Evolutionary conservation across 2,888 invertebrate genomes (phyloP).

Genomic region (Campoplex nolae): DNA sequence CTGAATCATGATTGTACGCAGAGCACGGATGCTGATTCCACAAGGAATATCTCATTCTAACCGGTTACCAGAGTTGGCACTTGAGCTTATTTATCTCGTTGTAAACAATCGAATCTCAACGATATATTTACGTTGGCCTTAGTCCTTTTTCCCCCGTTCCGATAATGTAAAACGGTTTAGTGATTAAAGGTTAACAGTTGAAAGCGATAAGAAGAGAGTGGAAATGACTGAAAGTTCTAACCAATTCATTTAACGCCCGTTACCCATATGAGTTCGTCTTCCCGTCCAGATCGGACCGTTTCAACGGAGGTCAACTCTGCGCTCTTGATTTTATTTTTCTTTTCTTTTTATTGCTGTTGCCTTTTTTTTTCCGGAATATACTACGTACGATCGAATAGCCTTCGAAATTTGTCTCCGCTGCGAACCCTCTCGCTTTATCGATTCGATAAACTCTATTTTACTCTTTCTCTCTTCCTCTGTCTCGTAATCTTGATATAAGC

Average conservation of each 20-base stretch:
- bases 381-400: slow-evolving; percentile 60
- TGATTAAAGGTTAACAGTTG: slow-evolving; percentile 78
- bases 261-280: slow-evolving; percentile 59
- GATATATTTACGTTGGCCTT: slow-evolving; percentile 75
- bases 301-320: slow-evolving; percentile 52
- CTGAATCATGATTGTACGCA: not conserved
- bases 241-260: slow-evolving; percentile 74
- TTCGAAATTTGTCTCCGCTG: slow-evolving; percentile 57
- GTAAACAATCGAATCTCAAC: slow-evolving; percentile 74
- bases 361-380: slow-evolving; percentile 61
- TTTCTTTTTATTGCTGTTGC: slow-evolving; percentile 13
- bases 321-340: slow-evolving; percentile 3
- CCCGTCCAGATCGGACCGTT: slow-evolving; percentile 50
- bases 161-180: slow-evolving; percentile 73
- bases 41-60: slow-evolving; percentile 34
- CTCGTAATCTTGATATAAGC: not conserved
- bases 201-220: slow-evolving; percentile 74
- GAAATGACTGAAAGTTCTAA: slow-evolving; percentile 71
- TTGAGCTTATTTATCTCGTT: slow-evolving; percentile 58
- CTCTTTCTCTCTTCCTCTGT: slow-evolving; percentile 10
- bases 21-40: not conserved
- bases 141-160: slow-evolving; percentile 69
- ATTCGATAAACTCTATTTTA: slow-evolving; percentile 61
- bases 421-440: slow-evolving; percentile 39
- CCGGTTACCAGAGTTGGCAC: slow-evolving; percentile 68